A percentile compares a stretch with the other conserved stretches of the same genome.
phyloP scores from a whole-genome alignment of 2,797 vertebrate species.

The Sphenodon punctatus region DNA sequence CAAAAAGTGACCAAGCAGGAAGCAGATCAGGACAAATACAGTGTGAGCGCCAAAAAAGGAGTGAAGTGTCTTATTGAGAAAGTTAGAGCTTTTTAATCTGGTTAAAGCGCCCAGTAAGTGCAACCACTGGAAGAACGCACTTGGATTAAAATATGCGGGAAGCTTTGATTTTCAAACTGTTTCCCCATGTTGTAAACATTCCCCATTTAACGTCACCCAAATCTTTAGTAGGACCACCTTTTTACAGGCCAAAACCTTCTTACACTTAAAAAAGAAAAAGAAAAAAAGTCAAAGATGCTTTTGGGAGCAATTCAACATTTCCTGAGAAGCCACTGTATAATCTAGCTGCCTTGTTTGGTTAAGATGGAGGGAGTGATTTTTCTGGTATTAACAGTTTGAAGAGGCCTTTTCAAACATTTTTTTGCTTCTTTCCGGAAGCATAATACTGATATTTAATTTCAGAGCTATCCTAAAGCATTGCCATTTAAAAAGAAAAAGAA shows the following conservation, averaged over 20 bases:
- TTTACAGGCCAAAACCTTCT: neutral
- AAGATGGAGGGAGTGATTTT: neutral
- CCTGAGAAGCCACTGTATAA: neutral
- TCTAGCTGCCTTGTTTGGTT: neutral
- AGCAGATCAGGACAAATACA: neutral
- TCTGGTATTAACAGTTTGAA: too few relatives aligned
- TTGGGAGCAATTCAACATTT: neutral
- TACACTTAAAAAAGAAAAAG: neutral
- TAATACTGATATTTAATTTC: neutral
- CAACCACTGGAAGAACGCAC: slow-evolving; percentile 9
- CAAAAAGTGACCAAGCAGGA: neutral
- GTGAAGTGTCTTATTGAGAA: neutral
- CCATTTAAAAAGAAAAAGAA: neutral
- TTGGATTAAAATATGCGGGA: neutral
- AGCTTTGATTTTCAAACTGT: neutral
- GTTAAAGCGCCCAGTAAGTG: neutral
- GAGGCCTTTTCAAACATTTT: too few relatives aligned
- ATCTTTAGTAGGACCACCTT: neutral
- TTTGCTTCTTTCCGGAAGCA: too few relatives aligned
- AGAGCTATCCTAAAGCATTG: neutral
- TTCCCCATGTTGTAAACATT: too few relatives aligned
- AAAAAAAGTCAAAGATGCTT: neutral
- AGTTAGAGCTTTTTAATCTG: neutral
- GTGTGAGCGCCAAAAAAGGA: too few relatives aligned
- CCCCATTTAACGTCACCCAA: too few relatives aligned